Percentiles rank a stretch among this genome's conserved stretches.
Evolutionary conservation across 2,888 invertebrate species (phyloP).

Genomic region (Cyrtodaria siliqua): DNA sequence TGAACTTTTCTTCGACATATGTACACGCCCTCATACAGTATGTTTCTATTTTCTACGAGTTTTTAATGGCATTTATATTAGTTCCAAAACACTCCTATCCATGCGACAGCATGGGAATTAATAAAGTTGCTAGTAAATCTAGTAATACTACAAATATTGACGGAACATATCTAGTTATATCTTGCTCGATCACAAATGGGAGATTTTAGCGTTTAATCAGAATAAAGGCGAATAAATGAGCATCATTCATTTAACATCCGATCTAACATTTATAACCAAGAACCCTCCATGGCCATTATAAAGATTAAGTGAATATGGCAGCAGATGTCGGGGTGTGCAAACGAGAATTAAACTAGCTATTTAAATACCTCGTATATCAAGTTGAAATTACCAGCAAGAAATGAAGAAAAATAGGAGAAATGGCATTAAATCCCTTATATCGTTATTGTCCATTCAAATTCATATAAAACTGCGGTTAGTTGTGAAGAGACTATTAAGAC

Average conservation of each 20-base stretch:
- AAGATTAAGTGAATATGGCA: constrained; percentile 16
- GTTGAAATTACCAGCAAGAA: constrained; percentile 27
- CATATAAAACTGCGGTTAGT: constrained; percentile 32
- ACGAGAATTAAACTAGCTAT: constrained; percentile 46
- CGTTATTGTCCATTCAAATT: constrained; percentile 23
- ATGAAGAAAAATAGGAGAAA: constrained; percentile 36
- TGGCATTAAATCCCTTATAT: constrained; percentile 40
- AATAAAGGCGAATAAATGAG: background rate
- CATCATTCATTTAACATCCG: constrained; percentile 17
- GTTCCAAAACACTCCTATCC: too few species aligned
- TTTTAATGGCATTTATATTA: too few species aligned
- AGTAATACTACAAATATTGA: too few species aligned
- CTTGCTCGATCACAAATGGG: too few species aligned
- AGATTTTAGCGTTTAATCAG: too few species aligned
- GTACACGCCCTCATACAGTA: too few species aligned
- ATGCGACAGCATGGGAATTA: too few species aligned
- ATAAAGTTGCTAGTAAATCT: too few species aligned
- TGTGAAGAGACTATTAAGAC: constrained; percentile 34
- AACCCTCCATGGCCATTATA: constrained; percentile 7
- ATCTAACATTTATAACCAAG: background rate
- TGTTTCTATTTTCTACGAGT: too few species aligned
- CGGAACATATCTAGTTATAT: too few species aligned
- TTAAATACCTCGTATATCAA: constrained; percentile 60
- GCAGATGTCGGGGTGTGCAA: constrained; percentile 48
- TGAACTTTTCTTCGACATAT: too few species aligned